A percentile compares a stretch with the other conserved stretches of the same genome.
Evolutionary conservation across 2,797 vertebrate species (phyloP).

Genomic region (Galago senegalensis): DNA sequence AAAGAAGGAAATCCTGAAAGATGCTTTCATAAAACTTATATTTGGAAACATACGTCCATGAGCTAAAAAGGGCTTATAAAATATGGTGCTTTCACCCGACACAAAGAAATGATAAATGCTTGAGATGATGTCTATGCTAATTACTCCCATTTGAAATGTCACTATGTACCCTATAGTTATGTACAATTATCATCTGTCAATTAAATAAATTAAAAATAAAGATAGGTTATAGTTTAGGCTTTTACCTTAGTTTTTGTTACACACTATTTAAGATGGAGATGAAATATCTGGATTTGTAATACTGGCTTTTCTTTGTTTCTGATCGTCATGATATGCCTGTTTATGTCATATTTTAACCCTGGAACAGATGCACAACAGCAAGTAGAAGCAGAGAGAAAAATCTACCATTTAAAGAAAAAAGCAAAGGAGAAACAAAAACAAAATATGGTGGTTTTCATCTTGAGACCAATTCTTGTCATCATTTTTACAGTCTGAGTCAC

Average conservation of each 20-base stretch:
- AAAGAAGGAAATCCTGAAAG: background rate
- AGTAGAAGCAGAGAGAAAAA: background rate
- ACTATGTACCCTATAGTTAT: background rate
- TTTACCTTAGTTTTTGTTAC: background rate
- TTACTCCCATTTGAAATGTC: background rate
- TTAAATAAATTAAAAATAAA: background rate
- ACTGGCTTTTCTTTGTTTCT: background rate
- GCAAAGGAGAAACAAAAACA: background rate
- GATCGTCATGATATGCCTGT: background rate
- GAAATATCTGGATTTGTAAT: constrained; percentile 12
- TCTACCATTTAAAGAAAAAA: background rate
- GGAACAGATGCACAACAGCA: background rate
- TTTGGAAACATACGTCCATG: constrained; percentile 14
- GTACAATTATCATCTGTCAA: background rate
- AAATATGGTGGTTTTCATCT: background rate
- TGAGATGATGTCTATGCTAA: background rate
- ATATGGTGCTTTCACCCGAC: background rate
- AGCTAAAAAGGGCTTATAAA: background rate
- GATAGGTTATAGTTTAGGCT: background rate
- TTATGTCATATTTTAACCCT: constrained; percentile 34
- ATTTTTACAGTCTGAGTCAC: background rate
- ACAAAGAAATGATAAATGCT: background rate
- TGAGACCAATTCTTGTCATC: background rate
- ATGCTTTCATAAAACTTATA: background rate
- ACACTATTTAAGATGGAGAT: background rate